These are phyloP conservation scores for Botia almorhae DNA, from an alignment of 2,797 vertebrate species.

Conservation along the genomic window DNA sequence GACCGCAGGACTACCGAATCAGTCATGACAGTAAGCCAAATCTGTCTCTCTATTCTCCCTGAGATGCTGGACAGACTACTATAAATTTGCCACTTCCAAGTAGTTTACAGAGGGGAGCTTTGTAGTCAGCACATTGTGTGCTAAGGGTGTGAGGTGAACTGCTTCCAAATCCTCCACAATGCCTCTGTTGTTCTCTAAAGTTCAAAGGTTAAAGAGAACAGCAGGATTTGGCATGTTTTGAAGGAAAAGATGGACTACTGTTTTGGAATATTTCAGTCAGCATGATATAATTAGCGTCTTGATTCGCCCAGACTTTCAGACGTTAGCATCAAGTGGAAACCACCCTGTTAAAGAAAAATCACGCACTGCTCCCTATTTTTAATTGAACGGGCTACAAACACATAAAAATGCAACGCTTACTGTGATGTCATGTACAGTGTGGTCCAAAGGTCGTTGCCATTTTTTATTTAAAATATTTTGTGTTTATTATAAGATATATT, in stretches of 20 bases:
- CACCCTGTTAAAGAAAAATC: not conserved
- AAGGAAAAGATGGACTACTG: slow-evolving; percentile 40
- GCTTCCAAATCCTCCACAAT: slow-evolving; percentile 63
- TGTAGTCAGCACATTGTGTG: slow-evolving; percentile 53
- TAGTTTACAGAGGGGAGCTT: not conserved
- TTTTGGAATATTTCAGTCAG: slow-evolving; percentile 44
- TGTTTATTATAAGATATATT: no score
- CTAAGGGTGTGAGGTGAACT: slow-evolving; percentile 55
- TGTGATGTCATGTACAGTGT: no score
- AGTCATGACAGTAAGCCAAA: slow-evolving; percentile 81
- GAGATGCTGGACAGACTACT: not conserved
- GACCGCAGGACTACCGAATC: slow-evolving; percentile 85
- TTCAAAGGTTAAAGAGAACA: slow-evolving; percentile 63
- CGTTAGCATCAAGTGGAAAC: not conserved
- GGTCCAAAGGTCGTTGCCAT: no score
- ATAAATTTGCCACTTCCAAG: slow-evolving; percentile 17
- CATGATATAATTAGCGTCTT: slow-evolving; percentile 22
- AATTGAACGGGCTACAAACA: no score
- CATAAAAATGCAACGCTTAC: no score
- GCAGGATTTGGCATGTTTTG: slow-evolving; percentile 46
- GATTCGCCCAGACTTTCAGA: not conserved
- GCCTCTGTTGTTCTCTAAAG: slow-evolving; percentile 67
- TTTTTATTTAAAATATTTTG: no score
- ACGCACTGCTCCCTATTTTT: not conserved
- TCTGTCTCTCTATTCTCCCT: not conserved